Percentiles rank a stretch among this genome's conserved stretches.
These are phyloP conservation scores for Rhynchotus rufescens DNA, from an alignment of 2,797 vertebrate genomes.

Conservation along the genomic window DNA sequence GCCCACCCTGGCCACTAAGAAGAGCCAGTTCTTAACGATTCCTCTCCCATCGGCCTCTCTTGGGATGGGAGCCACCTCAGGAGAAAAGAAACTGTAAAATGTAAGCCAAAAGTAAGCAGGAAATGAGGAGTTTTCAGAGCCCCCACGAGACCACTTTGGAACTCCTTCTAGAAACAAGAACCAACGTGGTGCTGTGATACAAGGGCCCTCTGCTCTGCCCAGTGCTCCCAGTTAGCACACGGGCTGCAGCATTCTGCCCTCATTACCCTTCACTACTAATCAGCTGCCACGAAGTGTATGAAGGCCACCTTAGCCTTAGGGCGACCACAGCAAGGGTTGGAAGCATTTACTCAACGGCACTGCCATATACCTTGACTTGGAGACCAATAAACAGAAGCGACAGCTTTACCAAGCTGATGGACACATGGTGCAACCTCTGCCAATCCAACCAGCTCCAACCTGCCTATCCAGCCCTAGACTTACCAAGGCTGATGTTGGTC, in stretches of 20 bases:
- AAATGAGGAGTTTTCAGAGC: not conserved
- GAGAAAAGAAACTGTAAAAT: not conserved
- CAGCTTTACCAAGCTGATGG: accelerated
- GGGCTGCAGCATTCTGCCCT: not conserved
- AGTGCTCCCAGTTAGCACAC: accelerated
- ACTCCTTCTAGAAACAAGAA: not conserved
- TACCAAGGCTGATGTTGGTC: accelerated
- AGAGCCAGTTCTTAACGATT: accelerated
- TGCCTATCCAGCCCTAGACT: not conserved
- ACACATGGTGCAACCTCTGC: too few species aligned
- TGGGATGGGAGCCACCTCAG: not conserved
- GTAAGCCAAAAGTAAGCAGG: not conserved
- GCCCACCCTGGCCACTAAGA: not conserved
- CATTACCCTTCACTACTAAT: not conserved
- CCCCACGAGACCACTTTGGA: not conserved
- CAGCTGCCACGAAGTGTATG: not conserved
- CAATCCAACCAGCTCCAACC: not conserved
- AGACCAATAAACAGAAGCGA: not conserved
- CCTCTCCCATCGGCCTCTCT: not conserved
- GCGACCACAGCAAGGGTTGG: not conserved
- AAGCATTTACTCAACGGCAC: not conserved
- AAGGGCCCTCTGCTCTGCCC: not conserved
- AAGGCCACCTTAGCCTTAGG: not conserved
- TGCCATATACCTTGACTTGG: not conserved
- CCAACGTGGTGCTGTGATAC: accelerated